These are phyloP conservation scores for Gila robusta DNA, from an alignment of 2,797 vertebrate species.

Conservation along the genomic window DNA sequence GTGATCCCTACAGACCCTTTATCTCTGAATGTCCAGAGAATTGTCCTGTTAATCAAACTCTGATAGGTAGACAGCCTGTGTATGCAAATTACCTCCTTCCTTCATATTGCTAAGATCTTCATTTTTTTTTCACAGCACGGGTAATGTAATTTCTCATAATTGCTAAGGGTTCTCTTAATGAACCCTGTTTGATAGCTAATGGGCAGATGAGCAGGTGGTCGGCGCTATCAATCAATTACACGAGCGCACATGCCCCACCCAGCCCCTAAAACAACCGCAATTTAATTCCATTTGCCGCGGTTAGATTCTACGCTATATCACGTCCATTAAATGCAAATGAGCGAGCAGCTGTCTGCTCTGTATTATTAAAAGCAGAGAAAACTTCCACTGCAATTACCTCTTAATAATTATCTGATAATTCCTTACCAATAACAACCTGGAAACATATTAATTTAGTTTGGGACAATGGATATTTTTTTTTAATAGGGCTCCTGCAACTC, in stretches of 20 bases:
- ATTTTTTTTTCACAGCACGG: conserved; percentile 36
- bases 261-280: conserved; percentile 44
- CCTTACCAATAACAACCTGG: conserved; percentile 61
- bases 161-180: conserved; percentile 40
- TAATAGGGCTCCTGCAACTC: conserved; percentile 64
- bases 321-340: conserved; percentile 61
- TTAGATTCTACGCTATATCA: conserved; percentile 58
- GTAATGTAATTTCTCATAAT: conserved; percentile 51
- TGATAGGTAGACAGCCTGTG: conserved; percentile 18
- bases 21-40: conserved; percentile 26
- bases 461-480: conserved; percentile 51
- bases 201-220: conserved; percentile 50
- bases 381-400: conserved; percentile 65
- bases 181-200: conserved; percentile 33
- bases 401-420: conserved; percentile 67
- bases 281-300: conserved; percentile 59
- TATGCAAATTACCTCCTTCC: conserved; percentile 27
- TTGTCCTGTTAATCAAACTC: conserved; percentile 46
- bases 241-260: conserved; percentile 42
- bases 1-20: conserved; percentile 11
- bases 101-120: conserved; percentile 31
- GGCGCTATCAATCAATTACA: conserved; percentile 52
- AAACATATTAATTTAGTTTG: conserved; percentile 53
- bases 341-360: conserved; percentile 53
- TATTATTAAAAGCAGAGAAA: conserved; percentile 65